These are phyloP conservation scores for Xestia rhomboidea DNA, from an alignment of 2,888 invertebrate genomes.

Conservation along the genomic window DNA sequence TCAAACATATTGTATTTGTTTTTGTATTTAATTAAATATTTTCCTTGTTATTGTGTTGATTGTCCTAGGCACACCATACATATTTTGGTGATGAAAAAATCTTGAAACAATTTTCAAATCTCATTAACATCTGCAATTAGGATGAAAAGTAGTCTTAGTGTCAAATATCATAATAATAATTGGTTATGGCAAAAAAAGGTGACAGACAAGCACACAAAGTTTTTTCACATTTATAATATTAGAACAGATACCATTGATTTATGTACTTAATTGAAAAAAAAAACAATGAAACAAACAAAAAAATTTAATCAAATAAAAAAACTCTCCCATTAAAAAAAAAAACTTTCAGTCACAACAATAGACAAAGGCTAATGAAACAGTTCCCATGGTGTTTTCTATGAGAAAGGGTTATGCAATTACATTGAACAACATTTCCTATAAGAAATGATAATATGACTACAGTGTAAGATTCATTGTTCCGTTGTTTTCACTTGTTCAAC, in stretches of 20 bases:
- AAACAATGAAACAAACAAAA: not conserved
- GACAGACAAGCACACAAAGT: not conserved
- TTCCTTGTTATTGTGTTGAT: constrained; percentile 15
- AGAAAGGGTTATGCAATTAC: constrained; percentile 44
- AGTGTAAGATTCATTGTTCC: constrained; percentile 48
- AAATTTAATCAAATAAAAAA: not conserved
- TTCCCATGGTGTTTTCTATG: constrained; percentile 62
- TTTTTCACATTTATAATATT: not conserved
- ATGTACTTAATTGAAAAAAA: not conserved
- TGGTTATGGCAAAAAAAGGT: not conserved
- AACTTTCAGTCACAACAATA: constrained; percentile 40
- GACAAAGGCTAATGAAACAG: constrained; percentile 41
- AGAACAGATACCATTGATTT: not conserved
- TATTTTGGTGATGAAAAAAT: not conserved
- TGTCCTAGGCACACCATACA: too few species aligned
- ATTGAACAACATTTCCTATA: constrained; percentile 36
- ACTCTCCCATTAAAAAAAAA: not conserved
- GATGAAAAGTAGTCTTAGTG: not conserved
- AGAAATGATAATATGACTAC: constrained; percentile 29
- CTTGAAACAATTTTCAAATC: not conserved
- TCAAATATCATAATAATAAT: not conserved
- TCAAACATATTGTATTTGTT: not conserved
- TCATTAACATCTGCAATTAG: not conserved
- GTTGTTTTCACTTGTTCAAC: constrained; percentile 48
- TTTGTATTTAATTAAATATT: not conserved